A percentile compares a stretch with the other conserved stretches of the same genome.
Conservation (phyloP, 1,140 invertebrate species). For the Dendrolimus kikuchii region DNA sequence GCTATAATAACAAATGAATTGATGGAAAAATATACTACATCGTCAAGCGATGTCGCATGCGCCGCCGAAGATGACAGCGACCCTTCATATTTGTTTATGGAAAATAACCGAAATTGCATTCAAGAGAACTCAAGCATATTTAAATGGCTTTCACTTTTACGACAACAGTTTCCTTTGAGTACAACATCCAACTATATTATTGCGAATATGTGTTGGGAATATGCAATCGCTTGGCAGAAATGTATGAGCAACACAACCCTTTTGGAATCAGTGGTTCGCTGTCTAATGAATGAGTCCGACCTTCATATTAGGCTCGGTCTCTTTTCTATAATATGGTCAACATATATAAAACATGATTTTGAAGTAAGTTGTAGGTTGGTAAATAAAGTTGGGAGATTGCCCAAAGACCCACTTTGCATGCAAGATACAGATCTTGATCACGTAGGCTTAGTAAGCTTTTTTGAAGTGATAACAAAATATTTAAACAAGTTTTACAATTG, state of each 20-base stretch:
- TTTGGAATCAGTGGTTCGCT: slow-evolving; percentile 77
- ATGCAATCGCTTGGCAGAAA: slow-evolving; percentile 88
- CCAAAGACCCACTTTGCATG: slow-evolving; percentile 85
- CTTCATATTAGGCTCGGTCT: slow-evolving; percentile 80
- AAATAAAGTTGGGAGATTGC: slow-evolving; percentile 90
- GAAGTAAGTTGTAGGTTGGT: slow-evolving; percentile 84
- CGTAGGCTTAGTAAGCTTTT: slow-evolving; percentile 77
- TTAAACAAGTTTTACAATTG: slow-evolving; percentile 84
- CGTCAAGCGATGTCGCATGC: slow-evolving; percentile 12
- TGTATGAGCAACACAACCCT: slow-evolving; percentile 78
- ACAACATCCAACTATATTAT: slow-evolving; percentile 84
- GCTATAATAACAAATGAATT: slow-evolving; percentile 53
- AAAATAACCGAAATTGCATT: slow-evolving; percentile 41
- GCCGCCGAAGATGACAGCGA: slow-evolving; percentile 27
- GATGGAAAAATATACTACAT: slow-evolving; percentile 30
- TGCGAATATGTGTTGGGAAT: slow-evolving; percentile 93
- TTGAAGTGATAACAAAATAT: slow-evolving; percentile 80
- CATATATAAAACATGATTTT: slow-evolving; percentile 84
- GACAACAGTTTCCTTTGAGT: slow-evolving; percentile 88
- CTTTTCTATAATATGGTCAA: slow-evolving; percentile 89
- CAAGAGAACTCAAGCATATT: slow-evolving; percentile 65
- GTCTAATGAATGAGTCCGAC: slow-evolving; percentile 75
- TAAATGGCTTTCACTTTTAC: slow-evolving; percentile 75
- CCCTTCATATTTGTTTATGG: slow-evolving; percentile 41
- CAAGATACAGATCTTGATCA: slow-evolving; percentile 85